Base-by-base conservation (phyloP, 1,140 invertebrate genomes). In the Chrysoperla carnea region DNA sequence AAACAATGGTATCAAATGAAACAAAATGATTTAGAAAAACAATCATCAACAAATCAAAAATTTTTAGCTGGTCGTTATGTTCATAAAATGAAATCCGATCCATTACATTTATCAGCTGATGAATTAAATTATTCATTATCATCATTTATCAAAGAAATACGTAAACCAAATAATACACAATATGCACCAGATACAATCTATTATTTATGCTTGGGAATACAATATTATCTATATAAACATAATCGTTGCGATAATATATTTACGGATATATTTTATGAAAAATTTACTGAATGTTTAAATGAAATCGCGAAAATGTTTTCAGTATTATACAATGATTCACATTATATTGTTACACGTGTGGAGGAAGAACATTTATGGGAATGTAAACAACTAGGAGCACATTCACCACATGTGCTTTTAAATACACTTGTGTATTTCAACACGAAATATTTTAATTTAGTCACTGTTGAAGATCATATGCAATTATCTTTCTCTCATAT, bases 391-490 rank as follows among this genome's bases (percentile, higher is more conserved):
- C 64, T 95, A 6, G 89, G 90, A 28, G 86, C 85, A 2, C 84
- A 91, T 66, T 91, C 88, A 0, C 89, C 90, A 1, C 79, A 87
- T 54, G 85, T 90, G 2, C 66, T 95, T 6, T 64, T 94, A 1
- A 89, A 82, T 49, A 93, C 89, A 0, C 67, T 95, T 0, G 84
- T 95, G 69, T 94, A 88, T 59, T 92, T 93, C 56, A 92, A 91
- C 56, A 91, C 88, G 0, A 90, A 89, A 64, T 82, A 89, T 66
- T 93, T 93, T 61, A 82, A 85, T 67, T 71, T 93, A 47, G 80
- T 80, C 74, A 86, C 78, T 2, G 76, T 87, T 9, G 83, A 91
- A 46, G 84, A 90, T 51, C 88, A 93, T 56, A 77, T 86, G 72
- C 76, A 84, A 50, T 59, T 92, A 46, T 88, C 84, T 0, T 91